These are phyloP conservation scores for Mystacornis crossleyi DNA, from an alignment of 2,113 vertebrate species.

Conservation along the genomic window DNA sequence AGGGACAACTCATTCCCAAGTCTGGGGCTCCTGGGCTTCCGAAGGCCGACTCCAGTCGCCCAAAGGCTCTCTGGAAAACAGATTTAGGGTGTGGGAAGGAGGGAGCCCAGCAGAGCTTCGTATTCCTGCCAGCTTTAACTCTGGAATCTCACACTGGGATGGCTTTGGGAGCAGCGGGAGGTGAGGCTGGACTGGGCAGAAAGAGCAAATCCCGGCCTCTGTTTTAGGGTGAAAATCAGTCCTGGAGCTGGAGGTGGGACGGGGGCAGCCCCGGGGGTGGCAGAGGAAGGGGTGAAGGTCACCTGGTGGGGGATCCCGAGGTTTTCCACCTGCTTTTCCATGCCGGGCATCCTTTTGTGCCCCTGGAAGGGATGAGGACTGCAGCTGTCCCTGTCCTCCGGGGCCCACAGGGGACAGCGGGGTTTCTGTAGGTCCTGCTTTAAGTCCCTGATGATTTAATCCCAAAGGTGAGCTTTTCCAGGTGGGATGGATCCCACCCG, in stretches of 20 bases:
- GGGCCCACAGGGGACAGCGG: rapidly evolving
- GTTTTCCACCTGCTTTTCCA: background rate
- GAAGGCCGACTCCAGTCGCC: background rate
- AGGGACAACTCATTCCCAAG: background rate
- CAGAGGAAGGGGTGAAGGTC: background rate
- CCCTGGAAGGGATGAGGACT: too few species aligned
- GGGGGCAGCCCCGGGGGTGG: background rate
- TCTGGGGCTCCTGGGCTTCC: background rate
- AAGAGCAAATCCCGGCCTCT: background rate
- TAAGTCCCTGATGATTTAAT: background rate
- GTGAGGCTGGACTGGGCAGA: background rate
- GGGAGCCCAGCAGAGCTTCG: background rate
- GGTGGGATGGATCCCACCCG: background rate
- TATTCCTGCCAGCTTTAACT: background rate
- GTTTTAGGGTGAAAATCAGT: background rate
- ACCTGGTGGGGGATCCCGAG: background rate
- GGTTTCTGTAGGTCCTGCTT: background rate
- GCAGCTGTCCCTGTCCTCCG: background rate
- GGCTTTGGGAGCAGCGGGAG: background rate
- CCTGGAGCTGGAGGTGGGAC: background rate
- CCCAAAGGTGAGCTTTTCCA: background rate
- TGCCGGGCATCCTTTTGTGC: background rate
- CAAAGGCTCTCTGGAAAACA: background rate
- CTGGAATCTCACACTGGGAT: background rate
- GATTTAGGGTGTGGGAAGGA: background rate